Evolutionary conservation across 2,888 invertebrate genomes (phyloP).

Genomic region (Epinotia nisella): DNA sequence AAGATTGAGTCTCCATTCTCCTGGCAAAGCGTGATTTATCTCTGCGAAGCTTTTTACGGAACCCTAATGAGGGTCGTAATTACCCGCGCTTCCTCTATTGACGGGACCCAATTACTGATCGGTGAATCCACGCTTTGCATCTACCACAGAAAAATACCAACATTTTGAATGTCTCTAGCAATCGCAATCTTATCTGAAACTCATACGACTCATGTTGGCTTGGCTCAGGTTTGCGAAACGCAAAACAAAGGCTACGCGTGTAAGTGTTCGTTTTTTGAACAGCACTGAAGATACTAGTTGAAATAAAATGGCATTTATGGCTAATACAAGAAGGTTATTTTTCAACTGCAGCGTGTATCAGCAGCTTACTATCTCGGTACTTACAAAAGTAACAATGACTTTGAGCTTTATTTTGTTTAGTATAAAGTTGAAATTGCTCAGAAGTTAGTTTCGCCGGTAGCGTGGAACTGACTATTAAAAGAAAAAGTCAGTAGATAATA

Average conservation of each 20-base stretch:
- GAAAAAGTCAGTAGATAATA: neutral
- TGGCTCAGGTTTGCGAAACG: neutral
- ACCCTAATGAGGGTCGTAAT: constrained; percentile 31
- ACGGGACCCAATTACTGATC: constrained; percentile 25
- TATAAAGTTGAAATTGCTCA: neutral
- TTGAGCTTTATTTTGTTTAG: neutral
- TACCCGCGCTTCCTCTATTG: constrained; percentile 12
- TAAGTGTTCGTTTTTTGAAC: constrained; percentile 9
- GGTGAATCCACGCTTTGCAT: constrained; percentile 20
- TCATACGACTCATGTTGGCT: neutral
- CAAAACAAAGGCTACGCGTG: neutral
- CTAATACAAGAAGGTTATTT: neutral
- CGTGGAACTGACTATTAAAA: neutral
- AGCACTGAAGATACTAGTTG: neutral
- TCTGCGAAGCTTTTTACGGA: constrained; percentile 21
- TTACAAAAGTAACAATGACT: neutral
- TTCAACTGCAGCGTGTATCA: neutral
- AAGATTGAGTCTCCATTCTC: neutral
- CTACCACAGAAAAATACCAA: neutral
- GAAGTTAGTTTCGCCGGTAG: neutral
- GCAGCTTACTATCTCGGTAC: neutral
- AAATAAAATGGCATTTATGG: neutral
- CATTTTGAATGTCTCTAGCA: neutral
- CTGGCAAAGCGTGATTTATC: constrained; percentile 19
- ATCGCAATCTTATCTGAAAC: neutral